A percentile compares a stretch with the other conserved stretches of the same genome.
These are phyloP conservation scores for Mobula hypostoma DNA, from an alignment of 2,113 vertebrate genomes.

Conservation along the genomic window DNA sequence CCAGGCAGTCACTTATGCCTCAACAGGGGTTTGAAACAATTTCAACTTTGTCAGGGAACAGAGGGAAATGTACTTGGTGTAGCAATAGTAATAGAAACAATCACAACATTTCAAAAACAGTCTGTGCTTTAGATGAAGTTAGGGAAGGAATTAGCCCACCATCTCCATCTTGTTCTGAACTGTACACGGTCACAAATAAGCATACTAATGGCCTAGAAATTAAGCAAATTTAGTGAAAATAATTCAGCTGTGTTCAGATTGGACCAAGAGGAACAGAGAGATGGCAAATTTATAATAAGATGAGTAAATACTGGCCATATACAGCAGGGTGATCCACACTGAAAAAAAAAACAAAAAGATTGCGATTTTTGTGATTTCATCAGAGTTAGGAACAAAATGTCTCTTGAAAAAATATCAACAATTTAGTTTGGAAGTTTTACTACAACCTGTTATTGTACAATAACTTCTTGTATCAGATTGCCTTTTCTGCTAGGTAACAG, in stretches of 20 bases:
- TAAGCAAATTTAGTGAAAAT: background rate
- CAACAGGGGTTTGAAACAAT: background rate
- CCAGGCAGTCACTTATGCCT: too few relatives aligned
- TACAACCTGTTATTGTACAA: background rate
- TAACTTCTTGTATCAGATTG: background rate
- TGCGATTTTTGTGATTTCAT: background rate
- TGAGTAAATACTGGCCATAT: background rate
- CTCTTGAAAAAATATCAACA: background rate
- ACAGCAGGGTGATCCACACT: background rate
- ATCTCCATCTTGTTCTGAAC: background rate
- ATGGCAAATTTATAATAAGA: background rate
- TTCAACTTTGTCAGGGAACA: background rate
- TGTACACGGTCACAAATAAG: background rate
- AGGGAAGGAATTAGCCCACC: background rate
- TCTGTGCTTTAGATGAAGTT: background rate
- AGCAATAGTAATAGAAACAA: background rate
- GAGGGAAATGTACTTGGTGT: background rate
- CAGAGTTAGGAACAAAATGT: background rate
- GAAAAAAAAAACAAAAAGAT: background rate
- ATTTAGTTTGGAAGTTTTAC: background rate
- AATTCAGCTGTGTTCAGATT: background rate
- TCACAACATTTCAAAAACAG: background rate
- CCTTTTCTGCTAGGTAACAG: background rate
- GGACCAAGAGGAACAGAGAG: background rate
- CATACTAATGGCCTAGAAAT: background rate